Evolutionary conservation across 2,797 vertebrate genomes (phyloP).

Genomic region (Catharus ustulatus): DNA sequence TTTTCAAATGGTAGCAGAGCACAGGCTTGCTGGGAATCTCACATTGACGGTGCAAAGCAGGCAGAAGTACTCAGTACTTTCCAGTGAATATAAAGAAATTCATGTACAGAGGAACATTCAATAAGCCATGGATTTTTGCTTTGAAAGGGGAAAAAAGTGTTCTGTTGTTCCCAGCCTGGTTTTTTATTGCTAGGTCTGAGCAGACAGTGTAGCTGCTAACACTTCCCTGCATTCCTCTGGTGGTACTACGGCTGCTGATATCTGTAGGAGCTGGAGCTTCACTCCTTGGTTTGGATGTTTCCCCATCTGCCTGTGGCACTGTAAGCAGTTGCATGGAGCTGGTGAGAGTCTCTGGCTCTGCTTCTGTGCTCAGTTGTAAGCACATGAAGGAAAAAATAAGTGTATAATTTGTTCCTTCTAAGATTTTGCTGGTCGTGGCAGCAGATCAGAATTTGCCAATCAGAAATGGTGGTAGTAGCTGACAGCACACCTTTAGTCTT

Average conservation of each 20-base stretch:
- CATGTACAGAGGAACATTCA: neutral
- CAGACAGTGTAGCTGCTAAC: neutral
- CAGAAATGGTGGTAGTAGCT: neutral
- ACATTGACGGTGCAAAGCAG: neutral
- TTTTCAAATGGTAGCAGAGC: neutral
- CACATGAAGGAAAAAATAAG: accelerated
- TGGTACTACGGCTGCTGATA: neutral
- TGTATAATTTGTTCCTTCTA: neutral
- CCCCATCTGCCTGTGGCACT: neutral
- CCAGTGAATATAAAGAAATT: neutral
- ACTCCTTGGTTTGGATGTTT: neutral
- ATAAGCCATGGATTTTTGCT: neutral
- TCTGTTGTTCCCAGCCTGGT: neutral
- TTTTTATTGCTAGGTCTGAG: neutral
- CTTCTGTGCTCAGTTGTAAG: neutral
- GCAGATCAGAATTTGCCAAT: neutral
- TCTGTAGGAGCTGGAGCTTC: neutral
- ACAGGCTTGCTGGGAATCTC: neutral
- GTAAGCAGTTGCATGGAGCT: neutral
- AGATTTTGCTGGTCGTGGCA: neutral
- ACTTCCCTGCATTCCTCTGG: neutral
- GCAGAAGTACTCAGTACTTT: neutral
- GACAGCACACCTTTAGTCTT: neutral
- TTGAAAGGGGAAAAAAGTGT: neutral
- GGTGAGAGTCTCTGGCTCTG: accelerated